Percentiles rank a stretch among this genome's conserved stretches.
Evolutionary conservation across 2,113 vertebrate genomes (phyloP).

Genomic region (Piaya cayana): DNA sequence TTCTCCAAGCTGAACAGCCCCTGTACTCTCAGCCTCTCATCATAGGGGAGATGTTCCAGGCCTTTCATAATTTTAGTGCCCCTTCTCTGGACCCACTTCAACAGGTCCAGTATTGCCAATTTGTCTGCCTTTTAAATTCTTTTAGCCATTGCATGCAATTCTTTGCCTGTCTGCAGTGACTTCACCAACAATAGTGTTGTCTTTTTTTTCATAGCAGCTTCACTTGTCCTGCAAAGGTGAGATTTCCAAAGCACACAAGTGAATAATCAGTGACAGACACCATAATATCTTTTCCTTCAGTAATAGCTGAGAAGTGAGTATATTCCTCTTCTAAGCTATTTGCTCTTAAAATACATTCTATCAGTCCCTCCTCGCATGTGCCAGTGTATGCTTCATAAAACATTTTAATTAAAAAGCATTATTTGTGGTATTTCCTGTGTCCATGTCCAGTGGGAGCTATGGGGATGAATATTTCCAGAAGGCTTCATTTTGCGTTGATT

Average conservation of each 20-base stretch:
- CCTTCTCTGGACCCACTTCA: too few relatives aligned
- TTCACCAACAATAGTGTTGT: background rate
- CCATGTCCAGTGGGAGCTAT: background rate
- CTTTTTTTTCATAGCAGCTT: background rate
- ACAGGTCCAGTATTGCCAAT: background rate
- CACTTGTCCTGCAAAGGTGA: background rate
- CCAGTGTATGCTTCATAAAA: background rate
- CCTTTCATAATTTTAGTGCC: too few relatives aligned
- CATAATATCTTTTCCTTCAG: background rate
- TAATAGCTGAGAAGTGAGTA: background rate
- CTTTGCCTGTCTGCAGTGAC: background rate
- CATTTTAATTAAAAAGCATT: background rate
- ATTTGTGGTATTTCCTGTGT: constrained; percentile 17
- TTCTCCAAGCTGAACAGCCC: too few relatives aligned
- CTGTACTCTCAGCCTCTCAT: too few relatives aligned
- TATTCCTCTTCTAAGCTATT: background rate
- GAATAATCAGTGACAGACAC: background rate
- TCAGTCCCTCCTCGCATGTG: background rate
- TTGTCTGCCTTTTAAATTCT: background rate
- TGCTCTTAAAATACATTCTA: background rate
- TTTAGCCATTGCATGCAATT: background rate
- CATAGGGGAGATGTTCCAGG: too few relatives aligned
- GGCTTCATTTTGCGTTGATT: background rate
- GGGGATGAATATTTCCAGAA: constrained; percentile 11
- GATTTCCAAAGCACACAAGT: background rate